Evolutionary conservation across 2,113 vertebrate species (phyloP), one percentile per base, ranked within the genome.

Genomic region (Neoarius graeffei): DNA sequence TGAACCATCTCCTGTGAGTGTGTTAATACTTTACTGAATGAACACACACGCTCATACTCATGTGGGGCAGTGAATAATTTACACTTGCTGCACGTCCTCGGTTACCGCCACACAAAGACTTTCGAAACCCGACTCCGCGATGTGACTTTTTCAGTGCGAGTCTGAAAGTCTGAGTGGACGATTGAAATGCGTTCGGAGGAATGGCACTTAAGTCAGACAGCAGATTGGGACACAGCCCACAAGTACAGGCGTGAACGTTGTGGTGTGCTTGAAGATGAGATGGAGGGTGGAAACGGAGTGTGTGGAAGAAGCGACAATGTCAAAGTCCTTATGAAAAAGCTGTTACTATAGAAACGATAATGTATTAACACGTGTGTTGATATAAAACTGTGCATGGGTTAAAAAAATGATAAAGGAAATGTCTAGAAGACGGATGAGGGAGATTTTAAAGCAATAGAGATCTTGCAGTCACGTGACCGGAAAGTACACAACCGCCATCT

Each of bases 61-160:
- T 90, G 25, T 87, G 59, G 60, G 90, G 81, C 89, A 71, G 82
- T 92, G 9, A 91, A 93, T 91, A 89, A 92, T 91, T 93, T 62
- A 93, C 90, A 57, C 1, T 77, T 88, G 19, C 81, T 80, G 64
- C 23, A 20, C 27, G 73, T 81, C 76, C 93, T 91, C 83, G 56
- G 88, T 93, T 93, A 91, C 86, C 7, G 83, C 83, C 86, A 64
- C 60, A 79, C 77, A 85, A 81, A 89, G 81, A 50, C 77, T 42
- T 59, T 56, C 7, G 80, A 52, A 85, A 89, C 84, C 90, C 57
- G 59, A 90, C 80, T 77, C 89, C 77, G 54, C 42, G 15, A 57
- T 48, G 14, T 67, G 83, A 25, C 83, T 54, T 85, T 81, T 73
- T 73, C 50, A 25, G n/a, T 25, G 52, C 19, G 80, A 81, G 79